phyloP scores from a whole-genome alignment of 2,113 vertebrate species.

The Gallinago paraguaiae region DNA sequence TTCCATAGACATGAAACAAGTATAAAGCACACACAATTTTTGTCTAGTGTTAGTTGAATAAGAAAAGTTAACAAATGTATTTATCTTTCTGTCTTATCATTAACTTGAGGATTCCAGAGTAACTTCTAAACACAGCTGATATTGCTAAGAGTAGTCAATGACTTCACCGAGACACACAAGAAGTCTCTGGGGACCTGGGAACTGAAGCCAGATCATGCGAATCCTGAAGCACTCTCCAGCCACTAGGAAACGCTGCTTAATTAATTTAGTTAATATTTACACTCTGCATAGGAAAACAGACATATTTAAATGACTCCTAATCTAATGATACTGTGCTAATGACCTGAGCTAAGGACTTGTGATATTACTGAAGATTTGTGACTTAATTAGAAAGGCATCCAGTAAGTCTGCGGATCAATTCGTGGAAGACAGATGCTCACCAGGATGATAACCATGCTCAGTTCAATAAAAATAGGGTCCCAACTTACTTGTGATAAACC shows the following conservation, averaged over 20 bases:
- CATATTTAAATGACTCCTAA: constrained; percentile 12
- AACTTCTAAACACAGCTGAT: neutral
- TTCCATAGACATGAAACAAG: neutral
- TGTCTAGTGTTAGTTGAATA: neutral
- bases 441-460: neutral
- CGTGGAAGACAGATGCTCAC: neutral
- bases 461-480: neutral
- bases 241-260: neutral
- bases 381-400: constrained; percentile 7
- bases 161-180: neutral
- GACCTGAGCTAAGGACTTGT: neutral
- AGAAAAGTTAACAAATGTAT: neutral
- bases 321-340: constrained; percentile 11
- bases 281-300: neutral
- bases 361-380: neutral
- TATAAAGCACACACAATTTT: neutral
- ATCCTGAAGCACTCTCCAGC: neutral
- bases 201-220: neutral
- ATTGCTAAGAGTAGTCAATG: neutral
- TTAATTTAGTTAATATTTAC: constrained; percentile 37
- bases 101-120: neutral
- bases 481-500: neutral
- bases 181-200: neutral
- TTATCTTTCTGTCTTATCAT: neutral
- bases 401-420: neutral